Percentiles rank a stretch among this genome's conserved stretches.
Conservation (phyloP, 2,888 invertebrate genomes). For the Anoplius nigerrimus region DNA sequence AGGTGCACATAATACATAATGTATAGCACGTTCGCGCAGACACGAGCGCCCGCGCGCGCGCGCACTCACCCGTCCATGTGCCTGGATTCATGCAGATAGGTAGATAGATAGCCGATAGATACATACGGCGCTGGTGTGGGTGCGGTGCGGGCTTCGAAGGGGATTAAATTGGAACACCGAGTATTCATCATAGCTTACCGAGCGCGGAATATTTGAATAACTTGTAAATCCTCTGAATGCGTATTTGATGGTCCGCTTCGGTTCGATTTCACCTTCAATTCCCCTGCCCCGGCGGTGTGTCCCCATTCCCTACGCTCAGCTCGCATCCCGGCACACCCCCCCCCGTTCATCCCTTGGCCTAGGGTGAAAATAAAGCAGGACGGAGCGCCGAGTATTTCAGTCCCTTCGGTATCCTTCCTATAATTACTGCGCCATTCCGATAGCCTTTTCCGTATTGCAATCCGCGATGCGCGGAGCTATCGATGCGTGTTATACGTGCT, state of each 20-base stretch:
- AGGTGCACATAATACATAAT: too few species aligned
- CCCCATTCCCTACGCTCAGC: conserved; percentile 13
- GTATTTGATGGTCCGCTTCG: conserved; percentile 51
- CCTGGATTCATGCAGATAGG: background rate
- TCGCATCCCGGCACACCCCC: background rate
- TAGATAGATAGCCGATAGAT: background rate
- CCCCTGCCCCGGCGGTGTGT: conserved; percentile 2
- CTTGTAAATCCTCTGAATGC: conserved; percentile 59
- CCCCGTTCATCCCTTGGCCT: background rate
- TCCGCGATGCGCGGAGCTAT: background rate
- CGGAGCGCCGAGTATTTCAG: too few species aligned
- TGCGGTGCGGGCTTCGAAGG: conserved; percentile 32
- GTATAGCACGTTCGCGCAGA: too few species aligned
- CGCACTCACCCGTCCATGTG: background rate
- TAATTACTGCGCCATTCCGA: too few species aligned
- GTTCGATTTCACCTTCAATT: conserved; percentile 31
- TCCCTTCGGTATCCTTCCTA: too few species aligned
- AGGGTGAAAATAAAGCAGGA: too few species aligned
- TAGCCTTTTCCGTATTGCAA: too few species aligned
- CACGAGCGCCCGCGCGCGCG: background rate
- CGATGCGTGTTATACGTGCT: conserved; percentile 18
- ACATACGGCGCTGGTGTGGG: background rate
- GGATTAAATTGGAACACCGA: conserved; percentile 61
- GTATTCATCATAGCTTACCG: conserved; percentile 61
- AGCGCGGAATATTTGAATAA: conserved; percentile 63